Conservation (phyloP, 2,888 invertebrate species). For the Eremobia ochroleuca region DNA sequence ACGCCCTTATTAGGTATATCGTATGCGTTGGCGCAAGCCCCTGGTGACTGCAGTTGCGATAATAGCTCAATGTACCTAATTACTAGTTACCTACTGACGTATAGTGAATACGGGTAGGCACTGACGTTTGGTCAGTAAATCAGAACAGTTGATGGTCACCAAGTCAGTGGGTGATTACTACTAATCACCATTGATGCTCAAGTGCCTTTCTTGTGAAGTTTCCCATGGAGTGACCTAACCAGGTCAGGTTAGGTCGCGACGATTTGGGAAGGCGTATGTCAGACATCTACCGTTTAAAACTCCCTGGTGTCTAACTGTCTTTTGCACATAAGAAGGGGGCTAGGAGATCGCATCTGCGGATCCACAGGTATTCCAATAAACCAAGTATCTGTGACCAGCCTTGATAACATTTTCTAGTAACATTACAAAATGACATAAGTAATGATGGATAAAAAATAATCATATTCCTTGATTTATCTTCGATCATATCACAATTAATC, state of each 20-base stretch:
- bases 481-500: constrained; percentile 58
- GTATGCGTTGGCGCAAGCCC: constrained; percentile 31
- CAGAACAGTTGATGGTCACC: constrained; percentile 11
- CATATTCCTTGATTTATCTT: constrained; percentile 28
- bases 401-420: not conserved
- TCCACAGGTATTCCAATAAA: not conserved
- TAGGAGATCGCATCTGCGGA: no score
- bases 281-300: not conserved
- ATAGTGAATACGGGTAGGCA: not conserved
- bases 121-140: constrained; percentile 7
- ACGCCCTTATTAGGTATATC: constrained; percentile 44
- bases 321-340: no score
- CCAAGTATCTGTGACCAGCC: not conserved
- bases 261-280: no score
- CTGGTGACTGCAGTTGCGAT: constrained; percentile 35
- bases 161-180: not conserved
- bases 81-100: no score
- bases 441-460: constrained; percentile 10
- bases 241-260: no score
- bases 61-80: constrained; percentile 44
- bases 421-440: not conserved
- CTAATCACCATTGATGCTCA: not conserved
- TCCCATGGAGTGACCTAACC: not conserved
- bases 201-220: not conserved
- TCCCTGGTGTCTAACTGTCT: no score